A percentile compares a stretch with the other conserved stretches of the same genome.
Evolutionary conservation across 2,113 vertebrate genomes (phyloP).

Genomic region (Xiphorhynchus elegans): DNA sequence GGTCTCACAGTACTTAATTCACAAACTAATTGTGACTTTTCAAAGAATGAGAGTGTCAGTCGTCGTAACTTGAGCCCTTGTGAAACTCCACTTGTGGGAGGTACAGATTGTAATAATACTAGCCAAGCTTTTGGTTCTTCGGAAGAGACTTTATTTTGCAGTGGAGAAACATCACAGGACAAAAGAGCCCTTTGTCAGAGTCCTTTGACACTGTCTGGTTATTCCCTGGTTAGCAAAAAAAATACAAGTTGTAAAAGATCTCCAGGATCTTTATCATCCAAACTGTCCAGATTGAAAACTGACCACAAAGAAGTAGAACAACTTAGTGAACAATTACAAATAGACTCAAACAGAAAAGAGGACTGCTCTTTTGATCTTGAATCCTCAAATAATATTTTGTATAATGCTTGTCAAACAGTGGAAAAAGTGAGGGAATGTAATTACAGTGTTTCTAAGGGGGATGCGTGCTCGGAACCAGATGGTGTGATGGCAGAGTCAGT

Average conservation of each 20-base stretch:
- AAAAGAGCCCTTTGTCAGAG: conserved; percentile 8
- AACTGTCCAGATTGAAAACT: conserved; percentile 82
- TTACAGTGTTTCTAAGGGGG: background rate
- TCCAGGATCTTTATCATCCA: conserved; percentile 81
- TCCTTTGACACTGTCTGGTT: conserved; percentile 27
- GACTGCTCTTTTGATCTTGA: background rate
- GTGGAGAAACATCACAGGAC: conserved; percentile 7
- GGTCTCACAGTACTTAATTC: background rate
- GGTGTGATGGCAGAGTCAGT: background rate
- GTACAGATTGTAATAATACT: background rate
- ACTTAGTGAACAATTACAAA: conserved; percentile 20
- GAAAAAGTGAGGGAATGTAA: background rate
- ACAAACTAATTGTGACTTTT: background rate
- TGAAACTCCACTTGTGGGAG: background rate
- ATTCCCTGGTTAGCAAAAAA: conserved; percentile 42
- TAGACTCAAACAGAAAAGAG: conserved; percentile 1
- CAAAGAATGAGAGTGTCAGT: background rate
- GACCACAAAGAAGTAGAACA: conserved; percentile 39
- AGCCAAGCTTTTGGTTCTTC: background rate
- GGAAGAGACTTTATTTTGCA: conserved; percentile 28
- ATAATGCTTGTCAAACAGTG: background rate
- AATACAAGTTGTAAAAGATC: background rate
- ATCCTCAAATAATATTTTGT: background rate
- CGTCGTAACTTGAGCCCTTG: background rate
- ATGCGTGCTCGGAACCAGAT: background rate